Base-by-base conservation (phyloP, 1,140 invertebrate species). In the Zaprionus ornatus region DNA sequence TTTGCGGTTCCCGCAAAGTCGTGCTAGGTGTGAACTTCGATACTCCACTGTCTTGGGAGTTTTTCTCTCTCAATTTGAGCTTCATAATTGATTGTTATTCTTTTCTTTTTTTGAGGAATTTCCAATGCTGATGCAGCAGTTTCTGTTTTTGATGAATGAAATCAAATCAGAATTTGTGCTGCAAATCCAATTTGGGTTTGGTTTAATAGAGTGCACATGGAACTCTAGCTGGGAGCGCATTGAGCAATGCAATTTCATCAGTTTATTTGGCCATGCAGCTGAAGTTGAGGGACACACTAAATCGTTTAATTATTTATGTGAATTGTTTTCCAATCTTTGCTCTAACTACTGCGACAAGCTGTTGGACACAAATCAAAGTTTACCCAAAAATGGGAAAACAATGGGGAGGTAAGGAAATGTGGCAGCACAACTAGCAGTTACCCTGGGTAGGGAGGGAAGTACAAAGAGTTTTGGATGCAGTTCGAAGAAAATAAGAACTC, bases 51-150 rank as follows among this genome's bases (percentile, higher is more conserved):
- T 29, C 27, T 29, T 9, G 2, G 29, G 13, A 50, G 35, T 48
- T 55, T 55, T 61, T 50, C 35, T 62, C 35, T 62, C 45, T 54
- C 50, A 75, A 64, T 64, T 64, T 40, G 13, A 35, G 40, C 52
- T 56, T 74, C 35, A 71, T 75, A 75, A 75, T 71, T 75, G 67
- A 71, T 75, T 75, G 67, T 75, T 75, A 32, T 65, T 17, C 35
- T 59, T 69, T 29, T 55, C 15, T 23, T 12, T 40, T 37, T 37
- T 54, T 52, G 21, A 5, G 21, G 60, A 29, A 66, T 70, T 57
- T 52, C 17, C 25, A 48, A 37, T 35, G 62, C 69, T 72, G 74
- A 73, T 62, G 62, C 69, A 37, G 69, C 74, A 76, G 9, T 59
- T 71, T 75, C 64, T 40, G 17, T 27, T 37, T n/a, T 13, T 55